Percentiles rank a stretch among this genome's conserved stretches.
Conservation (phyloP, 2,113 vertebrate species). For the Pluvianellus socialis region DNA sequence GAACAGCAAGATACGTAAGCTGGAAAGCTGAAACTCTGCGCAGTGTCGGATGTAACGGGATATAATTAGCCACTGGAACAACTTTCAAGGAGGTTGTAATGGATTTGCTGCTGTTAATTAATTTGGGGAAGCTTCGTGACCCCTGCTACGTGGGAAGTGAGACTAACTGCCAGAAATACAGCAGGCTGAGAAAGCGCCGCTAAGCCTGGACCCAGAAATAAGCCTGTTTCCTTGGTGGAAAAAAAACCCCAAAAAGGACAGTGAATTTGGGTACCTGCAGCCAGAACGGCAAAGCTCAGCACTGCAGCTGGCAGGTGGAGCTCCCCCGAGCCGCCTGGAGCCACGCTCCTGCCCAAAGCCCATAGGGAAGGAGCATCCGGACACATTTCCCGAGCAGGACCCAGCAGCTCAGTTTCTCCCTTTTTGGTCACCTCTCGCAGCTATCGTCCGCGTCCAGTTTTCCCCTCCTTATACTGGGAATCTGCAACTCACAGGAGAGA, state of each 20-base stretch:
- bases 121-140: background rate
- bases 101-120: background rate
- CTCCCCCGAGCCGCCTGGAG: accelerated
- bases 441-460: background rate
- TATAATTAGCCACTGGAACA: background rate
- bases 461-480: background rate
- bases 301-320: background rate
- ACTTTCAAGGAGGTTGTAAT: background rate
- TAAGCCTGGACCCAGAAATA: background rate
- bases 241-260: background rate
- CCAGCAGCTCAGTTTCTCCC: background rate
- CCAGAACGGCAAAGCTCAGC: background rate
- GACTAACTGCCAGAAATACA: background rate
- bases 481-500: background rate
- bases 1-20: background rate
- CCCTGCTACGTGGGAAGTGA: background rate
- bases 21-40: background rate
- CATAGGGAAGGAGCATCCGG: background rate
- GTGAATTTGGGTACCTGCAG: background rate
- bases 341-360: background rate
- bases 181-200: background rate
- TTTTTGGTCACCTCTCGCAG: background rate
- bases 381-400: background rate
- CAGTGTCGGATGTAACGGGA: accelerated
- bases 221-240: background rate